Evolutionary conservation across 1,140 invertebrate species (phyloP).

Genomic region (Hycleus phaleratus): DNA sequence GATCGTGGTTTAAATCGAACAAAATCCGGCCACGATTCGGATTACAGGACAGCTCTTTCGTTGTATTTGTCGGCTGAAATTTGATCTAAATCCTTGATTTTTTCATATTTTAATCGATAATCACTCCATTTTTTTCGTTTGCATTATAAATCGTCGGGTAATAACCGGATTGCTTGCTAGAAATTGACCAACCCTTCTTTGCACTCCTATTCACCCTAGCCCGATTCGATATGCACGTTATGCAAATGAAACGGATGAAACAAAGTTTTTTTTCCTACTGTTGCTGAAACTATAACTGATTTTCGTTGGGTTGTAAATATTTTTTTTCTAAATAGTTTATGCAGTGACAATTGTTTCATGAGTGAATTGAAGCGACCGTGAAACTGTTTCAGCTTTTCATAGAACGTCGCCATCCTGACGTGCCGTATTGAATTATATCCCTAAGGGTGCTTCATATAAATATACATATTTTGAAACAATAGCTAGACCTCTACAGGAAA

Average conservation of each 20-base stretch:
- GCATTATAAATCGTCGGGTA: too few species aligned
- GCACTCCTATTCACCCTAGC: constrained; percentile 9
- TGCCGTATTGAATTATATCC: constrained; percentile 17
- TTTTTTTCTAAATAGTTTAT: constrained; percentile 11
- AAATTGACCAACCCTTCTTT: constrained; percentile 18
- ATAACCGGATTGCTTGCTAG: background rate
- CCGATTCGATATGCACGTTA: constrained; percentile 25
- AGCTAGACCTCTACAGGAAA: constrained; percentile 1
- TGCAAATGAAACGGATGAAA: constrained; percentile 21
- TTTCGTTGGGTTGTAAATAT: constrained; percentile 6
- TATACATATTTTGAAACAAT: constrained; percentile 18
- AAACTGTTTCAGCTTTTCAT: background rate
- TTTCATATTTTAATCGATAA: too few species aligned
- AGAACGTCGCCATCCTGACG: too few species aligned
- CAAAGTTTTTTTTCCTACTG: constrained; percentile 18
- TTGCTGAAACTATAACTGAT: constrained; percentile 17
- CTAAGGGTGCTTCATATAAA: constrained; percentile 11
- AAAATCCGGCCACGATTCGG: too few species aligned
- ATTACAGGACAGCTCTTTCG: too few species aligned
- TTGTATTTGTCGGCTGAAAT: too few species aligned
- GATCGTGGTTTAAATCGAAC: too few species aligned
- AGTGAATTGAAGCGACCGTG: constrained; percentile 19
- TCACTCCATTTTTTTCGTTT: too few species aligned
- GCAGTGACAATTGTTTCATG: constrained; percentile 21
- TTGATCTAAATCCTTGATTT: too few species aligned